Conservation (phyloP, 2,113 vertebrate genomes). For the Vulpes lagopus region DNA sequence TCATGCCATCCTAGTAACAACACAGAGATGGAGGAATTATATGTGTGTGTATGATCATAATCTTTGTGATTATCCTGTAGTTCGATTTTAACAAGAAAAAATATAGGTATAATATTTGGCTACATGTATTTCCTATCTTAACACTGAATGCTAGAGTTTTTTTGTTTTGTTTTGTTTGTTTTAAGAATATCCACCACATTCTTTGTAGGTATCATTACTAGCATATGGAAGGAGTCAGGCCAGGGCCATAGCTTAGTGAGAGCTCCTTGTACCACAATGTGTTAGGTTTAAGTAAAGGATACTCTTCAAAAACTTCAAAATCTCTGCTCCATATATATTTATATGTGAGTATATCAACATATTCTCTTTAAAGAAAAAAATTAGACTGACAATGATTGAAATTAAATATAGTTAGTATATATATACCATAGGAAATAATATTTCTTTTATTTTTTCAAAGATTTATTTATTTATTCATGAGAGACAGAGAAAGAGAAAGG, state of each 20-base stretch:
- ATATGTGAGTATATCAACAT: background rate
- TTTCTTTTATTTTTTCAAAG: background rate
- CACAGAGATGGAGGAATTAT: background rate
- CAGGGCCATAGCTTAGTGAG: background rate
- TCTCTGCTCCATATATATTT: background rate
- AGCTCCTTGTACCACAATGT: background rate
- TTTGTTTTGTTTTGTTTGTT: background rate
- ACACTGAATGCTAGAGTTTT: background rate
- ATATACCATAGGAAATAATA: background rate
- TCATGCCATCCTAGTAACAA: background rate
- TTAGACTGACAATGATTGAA: background rate
- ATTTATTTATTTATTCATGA: too few relatives aligned
- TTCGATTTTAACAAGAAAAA: background rate
- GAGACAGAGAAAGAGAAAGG: too few relatives aligned
- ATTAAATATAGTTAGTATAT: background rate
- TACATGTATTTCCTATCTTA: background rate
- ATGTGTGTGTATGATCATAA: background rate
- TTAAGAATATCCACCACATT: background rate
- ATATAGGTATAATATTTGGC: background rate
- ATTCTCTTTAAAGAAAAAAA: background rate
- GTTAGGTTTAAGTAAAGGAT: background rate
- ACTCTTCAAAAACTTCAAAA: background rate
- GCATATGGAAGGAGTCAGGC: rapidly evolving
- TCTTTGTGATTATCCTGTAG: background rate
- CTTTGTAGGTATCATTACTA: background rate